Percentiles rank a stretch among this genome's conserved stretches.
Evolutionary conservation across 2,797 vertebrate genomes (phyloP).

Genomic region (Pogoniulus pusillus): DNA sequence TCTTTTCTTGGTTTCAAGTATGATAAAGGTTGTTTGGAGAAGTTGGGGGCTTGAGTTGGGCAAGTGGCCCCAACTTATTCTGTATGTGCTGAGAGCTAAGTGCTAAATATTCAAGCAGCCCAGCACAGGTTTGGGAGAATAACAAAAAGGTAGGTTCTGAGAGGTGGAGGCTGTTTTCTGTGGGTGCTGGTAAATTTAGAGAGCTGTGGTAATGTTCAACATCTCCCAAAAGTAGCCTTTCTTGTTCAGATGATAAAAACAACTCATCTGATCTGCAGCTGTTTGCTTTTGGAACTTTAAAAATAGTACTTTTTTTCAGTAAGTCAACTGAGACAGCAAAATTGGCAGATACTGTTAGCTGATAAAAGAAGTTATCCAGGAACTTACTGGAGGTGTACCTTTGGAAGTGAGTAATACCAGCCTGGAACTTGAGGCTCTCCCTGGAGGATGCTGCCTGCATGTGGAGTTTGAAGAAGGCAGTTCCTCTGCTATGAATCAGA

Average conservation of each 20-base stretch:
- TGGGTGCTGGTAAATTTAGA: background rate
- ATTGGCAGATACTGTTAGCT: background rate
- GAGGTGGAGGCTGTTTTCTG: background rate
- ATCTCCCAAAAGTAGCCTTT: background rate
- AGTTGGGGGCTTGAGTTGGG: background rate
- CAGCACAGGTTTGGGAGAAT: background rate
- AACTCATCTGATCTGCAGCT: background rate
- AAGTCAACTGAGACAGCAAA: background rate
- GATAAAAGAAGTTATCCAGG: background rate
- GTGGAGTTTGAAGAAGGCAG: background rate
- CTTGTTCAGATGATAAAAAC: background rate
- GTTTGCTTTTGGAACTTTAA: background rate
- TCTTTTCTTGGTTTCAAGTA: background rate
- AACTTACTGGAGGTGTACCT: background rate
- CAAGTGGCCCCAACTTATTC: background rate
- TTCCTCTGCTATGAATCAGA: background rate
- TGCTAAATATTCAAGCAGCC: background rate
- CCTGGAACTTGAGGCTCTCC: background rate
- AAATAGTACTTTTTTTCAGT: background rate
- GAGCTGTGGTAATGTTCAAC: background rate
- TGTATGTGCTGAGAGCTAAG: background rate
- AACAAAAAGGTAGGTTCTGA: background rate
- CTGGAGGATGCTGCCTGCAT: background rate
- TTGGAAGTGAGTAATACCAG: background rate
- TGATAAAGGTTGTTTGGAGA: background rate